Evolutionary conservation across 64 coral and sea anemone species (phyloP).

Genomic region (Porites australiensis): DNA sequence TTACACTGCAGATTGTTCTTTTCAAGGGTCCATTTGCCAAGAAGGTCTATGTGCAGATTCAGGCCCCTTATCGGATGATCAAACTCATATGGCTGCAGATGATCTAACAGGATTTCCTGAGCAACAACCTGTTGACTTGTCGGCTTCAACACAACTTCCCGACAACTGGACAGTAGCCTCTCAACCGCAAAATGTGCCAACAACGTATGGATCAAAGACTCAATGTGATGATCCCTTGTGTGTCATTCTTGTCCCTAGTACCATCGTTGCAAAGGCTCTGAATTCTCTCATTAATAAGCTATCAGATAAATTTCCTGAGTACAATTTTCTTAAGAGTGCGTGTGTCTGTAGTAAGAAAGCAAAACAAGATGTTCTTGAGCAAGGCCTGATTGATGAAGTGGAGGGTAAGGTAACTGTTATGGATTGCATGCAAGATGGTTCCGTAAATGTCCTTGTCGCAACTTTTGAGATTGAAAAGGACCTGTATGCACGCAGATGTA

Average conservation of each 20-base stretch:
- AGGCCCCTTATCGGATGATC: neutral
- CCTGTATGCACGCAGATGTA: conserved; percentile 37
- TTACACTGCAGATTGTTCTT: too few relatives aligned
- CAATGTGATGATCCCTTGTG: conserved; percentile 22
- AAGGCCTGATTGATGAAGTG: conserved; percentile 2
- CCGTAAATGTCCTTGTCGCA: conserved; percentile 40
- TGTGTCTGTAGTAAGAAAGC: neutral
- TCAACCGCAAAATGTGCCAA: neutral
- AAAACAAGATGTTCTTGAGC: conserved; percentile 2
- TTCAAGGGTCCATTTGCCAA: neutral
- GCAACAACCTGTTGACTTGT: neutral
- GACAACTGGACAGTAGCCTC: neutral
- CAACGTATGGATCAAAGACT: neutral
- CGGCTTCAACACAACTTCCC: neutral
- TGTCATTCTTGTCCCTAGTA: conserved; percentile 34
- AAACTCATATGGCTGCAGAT: neutral
- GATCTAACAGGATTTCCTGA: neutral
- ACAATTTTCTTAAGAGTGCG: conserved; percentile 32
- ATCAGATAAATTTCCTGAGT: neutral
- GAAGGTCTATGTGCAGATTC: neutral
- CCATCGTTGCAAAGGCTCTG: conserved; percentile 21
- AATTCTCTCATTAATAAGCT: conserved; percentile 39
- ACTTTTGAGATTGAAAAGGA: conserved; percentile 52
- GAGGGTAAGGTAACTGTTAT: conserved; percentile 9
- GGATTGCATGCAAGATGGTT: conserved; percentile 31